Conservation (phyloP, 2,797 vertebrate species). For the Gymnodraco acuticeps region DNA sequence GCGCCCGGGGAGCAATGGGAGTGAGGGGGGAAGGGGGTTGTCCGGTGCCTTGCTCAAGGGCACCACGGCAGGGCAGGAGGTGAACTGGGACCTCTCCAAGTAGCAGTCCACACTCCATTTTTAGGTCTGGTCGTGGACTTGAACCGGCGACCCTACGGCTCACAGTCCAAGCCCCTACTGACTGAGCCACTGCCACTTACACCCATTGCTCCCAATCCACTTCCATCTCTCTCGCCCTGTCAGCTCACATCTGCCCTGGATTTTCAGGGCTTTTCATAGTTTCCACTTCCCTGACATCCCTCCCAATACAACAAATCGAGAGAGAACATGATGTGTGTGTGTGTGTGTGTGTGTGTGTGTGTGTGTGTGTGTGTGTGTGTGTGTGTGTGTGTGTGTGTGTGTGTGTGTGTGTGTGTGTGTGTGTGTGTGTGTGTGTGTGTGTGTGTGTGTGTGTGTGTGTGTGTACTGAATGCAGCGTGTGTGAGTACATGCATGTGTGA, state of each 20-base stretch:
- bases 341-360: slow-evolving; percentile 18
- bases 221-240: slow-evolving; percentile 53
- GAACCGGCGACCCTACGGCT: too few relatives aligned
- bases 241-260: slow-evolving; percentile 76
- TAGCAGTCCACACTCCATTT: too few relatives aligned
- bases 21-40: too few relatives aligned
- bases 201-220: slow-evolving; percentile 33
- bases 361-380: slow-evolving; percentile 31
- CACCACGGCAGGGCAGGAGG: too few relatives aligned
- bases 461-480: slow-evolving; percentile 22
- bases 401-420: slow-evolving; percentile 22
- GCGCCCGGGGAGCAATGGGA: too few relatives aligned
- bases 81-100: too few relatives aligned
- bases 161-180: too few relatives aligned
- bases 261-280: slow-evolving; percentile 74
- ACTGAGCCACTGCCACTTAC: too few relatives aligned
- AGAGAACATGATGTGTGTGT: slow-evolving; percentile 29
- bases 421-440: slow-evolving; percentile 29
- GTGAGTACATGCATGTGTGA: slow-evolving; percentile 64
- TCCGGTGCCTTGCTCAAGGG: too few relatives aligned
- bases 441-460: slow-evolving; percentile 32
- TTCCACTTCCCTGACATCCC: slow-evolving; percentile 71
- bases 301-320: slow-evolving; percentile 50
- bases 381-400: slow-evolving; percentile 7
- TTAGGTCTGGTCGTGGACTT: too few relatives aligned